These are phyloP conservation scores for Agelas oroides DNA, from an alignment of 37 sponge, comb jelly and placozoan species.

Conservation along the genomic window DNA sequence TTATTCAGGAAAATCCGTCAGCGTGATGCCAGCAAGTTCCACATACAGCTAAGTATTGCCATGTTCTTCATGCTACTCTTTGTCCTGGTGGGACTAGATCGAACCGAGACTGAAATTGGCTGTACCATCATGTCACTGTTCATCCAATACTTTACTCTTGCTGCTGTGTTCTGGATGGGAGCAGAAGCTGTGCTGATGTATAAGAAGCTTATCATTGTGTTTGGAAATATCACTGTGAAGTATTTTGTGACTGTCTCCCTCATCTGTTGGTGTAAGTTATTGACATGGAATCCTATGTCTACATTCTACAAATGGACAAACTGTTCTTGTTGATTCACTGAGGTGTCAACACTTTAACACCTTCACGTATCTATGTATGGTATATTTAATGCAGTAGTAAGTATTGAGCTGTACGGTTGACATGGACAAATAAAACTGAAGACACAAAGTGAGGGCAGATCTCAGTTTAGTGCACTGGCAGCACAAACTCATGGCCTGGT, in stretches of 20 bases:
- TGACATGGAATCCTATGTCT: too few species aligned
- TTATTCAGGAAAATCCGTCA: constrained; percentile 45
- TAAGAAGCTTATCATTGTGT: constrained; percentile 61
- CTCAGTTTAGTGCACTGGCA: too few species aligned
- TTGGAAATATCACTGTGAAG: constrained; percentile 12
- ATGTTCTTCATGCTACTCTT: constrained; percentile 39
- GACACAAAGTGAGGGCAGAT: too few species aligned
- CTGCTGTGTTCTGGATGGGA: constrained; percentile 69
- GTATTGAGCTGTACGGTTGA: too few species aligned
- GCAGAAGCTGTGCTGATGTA: constrained; percentile 65
- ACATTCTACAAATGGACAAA: too few species aligned
- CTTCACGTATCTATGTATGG: too few species aligned
- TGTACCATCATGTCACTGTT: constrained; percentile 51
- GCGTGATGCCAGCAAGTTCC: constrained; percentile 57
- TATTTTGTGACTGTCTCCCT: constrained; percentile 34
- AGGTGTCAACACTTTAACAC: too few species aligned
- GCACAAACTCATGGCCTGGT: too few species aligned
- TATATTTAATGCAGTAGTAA: too few species aligned
- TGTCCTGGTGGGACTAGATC: constrained; percentile 57
- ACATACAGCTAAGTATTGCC: constrained; percentile 54
- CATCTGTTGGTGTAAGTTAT: constrained; percentile 65
- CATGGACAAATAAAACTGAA: too few species aligned
- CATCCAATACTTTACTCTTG: constrained; percentile 53
- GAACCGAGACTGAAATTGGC: constrained; percentile 23
- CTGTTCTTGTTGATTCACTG: too few species aligned